Conservation (phyloP, 2,113 vertebrate genomes). For the Macroglossus sobrinus region DNA sequence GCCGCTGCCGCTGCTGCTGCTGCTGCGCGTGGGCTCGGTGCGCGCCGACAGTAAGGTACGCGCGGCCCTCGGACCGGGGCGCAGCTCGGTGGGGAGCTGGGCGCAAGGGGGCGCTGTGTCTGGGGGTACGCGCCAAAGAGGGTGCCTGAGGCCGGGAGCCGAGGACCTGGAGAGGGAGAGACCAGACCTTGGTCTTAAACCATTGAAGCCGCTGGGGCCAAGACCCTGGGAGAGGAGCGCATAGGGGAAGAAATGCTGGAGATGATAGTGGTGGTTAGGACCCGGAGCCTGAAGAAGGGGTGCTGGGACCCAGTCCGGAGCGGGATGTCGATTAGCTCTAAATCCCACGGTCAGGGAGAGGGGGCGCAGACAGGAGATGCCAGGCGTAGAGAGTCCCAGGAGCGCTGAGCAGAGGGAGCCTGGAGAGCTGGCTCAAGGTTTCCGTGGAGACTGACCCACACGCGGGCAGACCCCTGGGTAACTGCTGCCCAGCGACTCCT, state of each 20-base stretch:
- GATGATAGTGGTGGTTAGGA: not conserved
- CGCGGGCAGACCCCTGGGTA: not conserved
- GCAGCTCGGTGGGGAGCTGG: not conserved
- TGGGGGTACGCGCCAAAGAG: not conserved
- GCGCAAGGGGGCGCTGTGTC: constrained; percentile 52
- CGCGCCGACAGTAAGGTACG: constrained; percentile 62
- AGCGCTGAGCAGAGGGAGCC: not conserved
- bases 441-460: not conserved
- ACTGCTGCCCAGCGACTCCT: not conserved
- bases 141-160: accelerated
- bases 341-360: not conserved
- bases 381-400: not conserved
- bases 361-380: not conserved
- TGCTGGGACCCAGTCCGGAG: not conserved
- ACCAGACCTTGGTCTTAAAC: not conserved
- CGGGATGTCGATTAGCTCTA: not conserved
- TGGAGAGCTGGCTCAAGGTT: not conserved
- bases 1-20: constrained; percentile 17
- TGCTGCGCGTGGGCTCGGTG: not conserved
- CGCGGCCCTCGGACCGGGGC: not conserved
- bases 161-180: not conserved
- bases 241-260: not conserved
- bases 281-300: not conserved
- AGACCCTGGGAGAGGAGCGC: not conserved
- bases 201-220: not conserved